phyloP scores from a whole-genome alignment of 2,113 vertebrate genomes.

The Scomber colias region DNA sequence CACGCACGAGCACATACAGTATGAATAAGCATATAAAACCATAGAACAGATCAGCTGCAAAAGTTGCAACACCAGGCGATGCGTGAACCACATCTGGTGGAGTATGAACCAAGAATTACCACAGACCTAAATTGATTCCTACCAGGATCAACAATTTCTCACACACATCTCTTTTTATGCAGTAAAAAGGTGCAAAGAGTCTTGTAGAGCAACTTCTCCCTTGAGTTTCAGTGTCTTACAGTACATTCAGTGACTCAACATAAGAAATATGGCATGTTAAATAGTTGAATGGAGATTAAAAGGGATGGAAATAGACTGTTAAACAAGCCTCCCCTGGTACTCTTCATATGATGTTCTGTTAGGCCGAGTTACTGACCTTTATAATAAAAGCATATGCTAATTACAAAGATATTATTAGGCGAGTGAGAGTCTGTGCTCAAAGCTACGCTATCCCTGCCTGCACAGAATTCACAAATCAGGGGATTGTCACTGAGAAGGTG shows the following conservation, averaged over 20 bases:
- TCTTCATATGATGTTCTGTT: conserved; percentile 64
- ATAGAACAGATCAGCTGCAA: conserved; percentile 5
- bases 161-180: conserved; percentile 6
- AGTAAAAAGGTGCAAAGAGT: conserved; percentile 26
- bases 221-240: conserved; percentile 46
- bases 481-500: conserved; percentile 60
- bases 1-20: neutral
- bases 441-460: conserved; percentile 64
- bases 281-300: conserved; percentile 71
- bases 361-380: conserved; percentile 77
- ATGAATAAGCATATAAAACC: conserved; percentile 4
- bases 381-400: conserved; percentile 82
- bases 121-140: neutral
- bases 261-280: conserved; percentile 57
- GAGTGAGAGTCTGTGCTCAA: conserved; percentile 63
- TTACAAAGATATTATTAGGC: conserved; percentile 77
- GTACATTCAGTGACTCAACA: conserved; percentile 45
- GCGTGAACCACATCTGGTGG: neutral
- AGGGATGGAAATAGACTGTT: conserved; percentile 70
- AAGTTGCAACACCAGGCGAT: neutral
- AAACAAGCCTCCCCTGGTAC: conserved; percentile 72
- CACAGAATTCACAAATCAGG: conserved; percentile 68
- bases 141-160: neutral
- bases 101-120: neutral
- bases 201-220: conserved; percentile 22